These are phyloP conservation scores for Protodeltote pygarga DNA, from an alignment of 2,888 invertebrate genomes.

Conservation along the genomic window DNA sequence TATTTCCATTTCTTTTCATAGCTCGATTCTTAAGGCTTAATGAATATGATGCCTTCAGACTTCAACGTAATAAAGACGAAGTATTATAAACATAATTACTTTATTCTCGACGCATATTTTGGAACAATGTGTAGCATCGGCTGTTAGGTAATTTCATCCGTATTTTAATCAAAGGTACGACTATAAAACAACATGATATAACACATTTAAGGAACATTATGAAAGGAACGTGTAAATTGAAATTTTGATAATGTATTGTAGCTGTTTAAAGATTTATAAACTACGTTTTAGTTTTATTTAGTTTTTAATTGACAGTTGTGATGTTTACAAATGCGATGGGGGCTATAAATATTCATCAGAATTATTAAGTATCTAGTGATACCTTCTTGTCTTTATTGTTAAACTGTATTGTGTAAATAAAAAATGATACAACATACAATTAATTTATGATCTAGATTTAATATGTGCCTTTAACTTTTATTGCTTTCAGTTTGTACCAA, in stretches of 20 bases:
- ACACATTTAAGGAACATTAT: slow-evolving; percentile 36
- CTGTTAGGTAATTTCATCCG: slow-evolving; percentile 45
- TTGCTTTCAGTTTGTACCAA: no score
- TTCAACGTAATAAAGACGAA: slow-evolving; percentile 32
- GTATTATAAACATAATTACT: slow-evolving; percentile 44
- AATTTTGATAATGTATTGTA: slow-evolving; percentile 33
- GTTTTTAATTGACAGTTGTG: slow-evolving; percentile 1
- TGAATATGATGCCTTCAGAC: slow-evolving; percentile 23
- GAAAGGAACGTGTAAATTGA: slow-evolving; percentile 33
- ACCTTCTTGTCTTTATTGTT: no score
- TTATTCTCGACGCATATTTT: slow-evolving; percentile 41
- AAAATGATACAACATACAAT: no score
- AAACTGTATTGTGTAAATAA: no score
- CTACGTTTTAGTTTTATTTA: background rate
- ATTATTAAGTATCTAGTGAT: background rate
- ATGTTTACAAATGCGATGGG: background rate
- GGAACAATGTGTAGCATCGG: slow-evolving; percentile 45
- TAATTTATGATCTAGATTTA: no score
- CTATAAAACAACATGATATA: slow-evolving; percentile 43
- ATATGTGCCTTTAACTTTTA: no score
- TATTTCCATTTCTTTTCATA: slow-evolving; percentile 20
- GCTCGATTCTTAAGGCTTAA: slow-evolving; percentile 28
- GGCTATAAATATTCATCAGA: no score
- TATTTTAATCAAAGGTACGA: slow-evolving; percentile 48
- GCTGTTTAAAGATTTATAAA: slow-evolving; percentile 15